Conservation (phyloP, 2,113 vertebrate genomes). For the Connochaetes taurinus region DNA sequence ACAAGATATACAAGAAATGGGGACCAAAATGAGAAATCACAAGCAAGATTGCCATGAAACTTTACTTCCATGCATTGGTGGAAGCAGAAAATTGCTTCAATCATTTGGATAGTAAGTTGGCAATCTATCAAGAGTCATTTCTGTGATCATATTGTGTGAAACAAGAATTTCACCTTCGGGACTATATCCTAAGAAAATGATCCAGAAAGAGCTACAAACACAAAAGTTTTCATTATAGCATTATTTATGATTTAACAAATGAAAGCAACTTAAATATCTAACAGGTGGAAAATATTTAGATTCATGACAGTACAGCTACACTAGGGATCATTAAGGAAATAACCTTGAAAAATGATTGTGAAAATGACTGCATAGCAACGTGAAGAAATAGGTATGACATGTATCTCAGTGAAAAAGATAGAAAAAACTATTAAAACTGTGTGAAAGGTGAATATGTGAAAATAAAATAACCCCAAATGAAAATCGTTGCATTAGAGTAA, state of each 20-base stretch:
- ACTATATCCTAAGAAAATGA: conserved; percentile 30
- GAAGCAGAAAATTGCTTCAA: conserved; percentile 10
- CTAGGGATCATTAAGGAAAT: not conserved
- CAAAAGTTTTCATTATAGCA: conserved; percentile 1
- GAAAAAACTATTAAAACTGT: not conserved
- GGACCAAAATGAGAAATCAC: not conserved
- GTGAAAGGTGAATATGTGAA: not conserved
- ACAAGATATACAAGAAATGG: not conserved
- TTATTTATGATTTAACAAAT: conserved; percentile 7
- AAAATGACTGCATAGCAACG: not conserved
- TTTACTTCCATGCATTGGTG: not conserved
- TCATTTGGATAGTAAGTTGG: not conserved
- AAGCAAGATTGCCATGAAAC: not conserved
- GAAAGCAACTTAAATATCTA: conserved; percentile 27
- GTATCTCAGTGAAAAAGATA: not conserved
- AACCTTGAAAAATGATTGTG: conserved; percentile 21
- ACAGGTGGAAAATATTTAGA: conserved; percentile 37
- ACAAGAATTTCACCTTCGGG: conserved; percentile 9
- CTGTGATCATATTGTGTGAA: not conserved
- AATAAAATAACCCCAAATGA: not conserved
- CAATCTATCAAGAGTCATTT: conserved; percentile 27
- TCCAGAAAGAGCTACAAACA: not conserved
- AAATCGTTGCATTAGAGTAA: not conserved
- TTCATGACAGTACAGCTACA: not conserved
- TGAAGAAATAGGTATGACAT: not conserved